Percentiles rank a stretch among this genome's conserved stretches.
Evolutionary conservation across 2,113 vertebrate genomes (phyloP).

Genomic region (Pelodiscus sinensis): DNA sequence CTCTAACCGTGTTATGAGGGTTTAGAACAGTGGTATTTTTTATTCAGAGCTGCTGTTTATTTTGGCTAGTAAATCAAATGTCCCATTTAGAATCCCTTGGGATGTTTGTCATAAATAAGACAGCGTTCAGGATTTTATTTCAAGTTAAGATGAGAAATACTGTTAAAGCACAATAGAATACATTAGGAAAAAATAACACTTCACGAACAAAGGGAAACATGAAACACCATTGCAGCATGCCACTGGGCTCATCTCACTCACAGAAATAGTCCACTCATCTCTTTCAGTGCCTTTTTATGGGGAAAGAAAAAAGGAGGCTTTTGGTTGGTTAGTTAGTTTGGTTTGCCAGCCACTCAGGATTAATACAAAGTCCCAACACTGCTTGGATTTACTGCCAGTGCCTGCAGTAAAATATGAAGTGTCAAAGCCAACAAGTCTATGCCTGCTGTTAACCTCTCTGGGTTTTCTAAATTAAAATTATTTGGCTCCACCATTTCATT

Average conservation of each 20-base stretch:
- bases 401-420: neutral
- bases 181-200: neutral
- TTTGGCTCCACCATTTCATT: neutral
- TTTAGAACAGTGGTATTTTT: neutral
- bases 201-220: neutral
- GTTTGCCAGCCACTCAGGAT: neutral
- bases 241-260: neutral
- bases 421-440: neutral
- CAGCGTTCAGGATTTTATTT: neutral
- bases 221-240: neutral
- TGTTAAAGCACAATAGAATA: constrained; percentile 1
- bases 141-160: neutral
- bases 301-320: neutral
- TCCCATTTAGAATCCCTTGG: neutral
- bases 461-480: neutral
- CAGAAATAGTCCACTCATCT: neutral
- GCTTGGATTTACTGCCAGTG: neutral
- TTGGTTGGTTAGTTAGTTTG: neutral
- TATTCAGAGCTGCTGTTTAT: neutral
- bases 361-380: neutral
- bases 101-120: neutral
- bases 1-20: neutral
- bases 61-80: constrained; percentile 39
- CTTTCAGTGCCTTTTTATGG: neutral
- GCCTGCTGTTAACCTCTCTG: neutral